Conservation (phyloP, 2,797 vertebrate genomes). For the Aselliscus stoliczkanus region DNA sequence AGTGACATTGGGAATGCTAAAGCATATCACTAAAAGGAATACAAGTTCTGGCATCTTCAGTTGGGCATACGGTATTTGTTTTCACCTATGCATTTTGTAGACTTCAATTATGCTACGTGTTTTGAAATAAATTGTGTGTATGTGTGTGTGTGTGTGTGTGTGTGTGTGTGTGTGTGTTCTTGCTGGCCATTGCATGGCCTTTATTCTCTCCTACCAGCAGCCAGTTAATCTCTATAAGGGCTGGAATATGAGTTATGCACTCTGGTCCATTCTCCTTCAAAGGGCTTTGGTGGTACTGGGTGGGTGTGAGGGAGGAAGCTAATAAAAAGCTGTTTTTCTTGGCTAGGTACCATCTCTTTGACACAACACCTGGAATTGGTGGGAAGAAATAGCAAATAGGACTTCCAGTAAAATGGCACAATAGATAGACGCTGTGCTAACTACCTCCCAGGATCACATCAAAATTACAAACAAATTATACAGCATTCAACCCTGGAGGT, state of each 20-base stretch:
- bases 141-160: background rate
- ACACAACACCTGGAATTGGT: background rate
- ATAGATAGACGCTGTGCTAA: too few relatives aligned
- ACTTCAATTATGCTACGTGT: background rate
- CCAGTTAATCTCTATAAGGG: background rate
- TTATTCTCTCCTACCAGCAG: background rate
- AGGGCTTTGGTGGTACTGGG: background rate
- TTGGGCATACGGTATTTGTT: background rate
- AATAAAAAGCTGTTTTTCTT: constrained; percentile 23
- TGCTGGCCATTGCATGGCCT: background rate
- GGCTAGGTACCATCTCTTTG: background rate
- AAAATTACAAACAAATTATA: too few relatives aligned
- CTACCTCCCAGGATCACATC: too few relatives aligned
- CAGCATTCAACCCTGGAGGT: too few relatives aligned
- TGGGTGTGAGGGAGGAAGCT: background rate
- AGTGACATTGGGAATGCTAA: background rate
- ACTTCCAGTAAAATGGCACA: too few relatives aligned
- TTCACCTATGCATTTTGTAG: background rate
- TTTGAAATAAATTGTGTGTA: background rate
- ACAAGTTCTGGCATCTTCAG: background rate
- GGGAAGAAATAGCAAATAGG: background rate
- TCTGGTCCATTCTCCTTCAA: background rate
- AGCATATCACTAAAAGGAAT: background rate
- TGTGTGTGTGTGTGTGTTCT: background rate
- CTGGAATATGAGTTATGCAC: background rate